Base-by-base conservation (phyloP, 2,888 invertebrate genomes). In the Polydrusus tereticollis region DNA sequence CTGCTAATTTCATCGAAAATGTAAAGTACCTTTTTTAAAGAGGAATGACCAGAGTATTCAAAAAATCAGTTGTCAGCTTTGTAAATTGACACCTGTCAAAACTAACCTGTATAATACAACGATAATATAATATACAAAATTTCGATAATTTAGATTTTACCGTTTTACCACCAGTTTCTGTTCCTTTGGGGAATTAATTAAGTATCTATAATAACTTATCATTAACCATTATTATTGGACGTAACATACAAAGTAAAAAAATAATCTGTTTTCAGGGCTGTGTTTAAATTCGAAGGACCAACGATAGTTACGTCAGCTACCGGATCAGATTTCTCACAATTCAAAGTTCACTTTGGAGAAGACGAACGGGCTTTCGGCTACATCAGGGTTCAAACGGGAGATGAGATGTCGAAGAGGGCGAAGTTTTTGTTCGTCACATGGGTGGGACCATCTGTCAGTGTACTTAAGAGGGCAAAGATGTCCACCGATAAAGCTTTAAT, bases 321-420 rank as follows among this genome's bases (percentile, higher is more conserved):
- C 57, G 93, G 93, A 29, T 88, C 88, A 73, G 90, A 90, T 81
- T 93, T 93, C 84, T 88, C 90, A 6, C 90, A 92, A 81, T 92
- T 92, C 85, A 88, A 90, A 75, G 88, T 89, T 36, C 89, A 91
- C 78, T 92, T 93, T 82, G 86, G 88, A 0, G 93, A 93, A 76
- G 90, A 92, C 78, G 92, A 93, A 75, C 88, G 94, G 59, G 92
- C 90, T 0, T 94, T 93, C 80, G 93, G 91, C 72, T 94, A 92
- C 86, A 89, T 94, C 82, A 87, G 89, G 87, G 86, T 91, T 84
- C 91, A 92, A 85, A 92, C 92, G 86, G 94, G 94, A 59, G 94
- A 94, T 81, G 94, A 94, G 85, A 89, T 94, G 91, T 94, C 93
- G 74, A 93, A 92, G 85, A 88, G 94, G 81, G 90, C 91, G 86